Evolutionary conservation across 2,113 vertebrate species (phyloP).

Genomic region (Pantherophis guttatus): DNA sequence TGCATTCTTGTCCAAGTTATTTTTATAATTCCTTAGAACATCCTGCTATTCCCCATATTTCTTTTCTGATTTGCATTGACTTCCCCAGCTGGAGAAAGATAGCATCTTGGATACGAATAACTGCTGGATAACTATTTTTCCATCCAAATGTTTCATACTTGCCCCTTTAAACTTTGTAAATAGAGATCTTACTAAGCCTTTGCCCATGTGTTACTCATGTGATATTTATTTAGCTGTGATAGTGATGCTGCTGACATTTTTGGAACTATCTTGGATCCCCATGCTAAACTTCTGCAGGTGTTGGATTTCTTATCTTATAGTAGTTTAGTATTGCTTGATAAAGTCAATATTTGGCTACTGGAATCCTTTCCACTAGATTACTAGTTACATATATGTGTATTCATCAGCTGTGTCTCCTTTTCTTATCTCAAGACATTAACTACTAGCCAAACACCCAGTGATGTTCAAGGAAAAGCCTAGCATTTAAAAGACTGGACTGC

Average conservation of each 20-base stretch:
- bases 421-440: constrained; percentile 16
- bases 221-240: constrained; percentile 71
- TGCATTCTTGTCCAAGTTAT: constrained; percentile 44
- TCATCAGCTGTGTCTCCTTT: not conserved
- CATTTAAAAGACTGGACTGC: not conserved
- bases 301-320: constrained; percentile 49
- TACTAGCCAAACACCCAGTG: not conserved
- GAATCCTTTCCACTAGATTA: not conserved
- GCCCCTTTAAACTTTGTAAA: constrained; percentile 67
- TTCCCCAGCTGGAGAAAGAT: constrained; percentile 51
- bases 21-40: constrained; percentile 51
- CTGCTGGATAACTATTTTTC: constrained; percentile 53
- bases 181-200: constrained; percentile 50
- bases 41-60: not conserved
- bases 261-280: constrained; percentile 50
- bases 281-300: constrained; percentile 63
- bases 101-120: constrained; percentile 22
- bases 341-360: constrained; percentile 41
- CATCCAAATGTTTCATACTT: constrained; percentile 50
- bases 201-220: constrained; percentile 58
- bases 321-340: constrained; percentile 37
- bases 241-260: constrained; percentile 59
- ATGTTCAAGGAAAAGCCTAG: not conserved
- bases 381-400: not conserved
- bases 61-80: constrained; percentile 50